Evolutionary conservation across 2,797 vertebrate species (phyloP).

Genomic region (Alectoris magna): DNA sequence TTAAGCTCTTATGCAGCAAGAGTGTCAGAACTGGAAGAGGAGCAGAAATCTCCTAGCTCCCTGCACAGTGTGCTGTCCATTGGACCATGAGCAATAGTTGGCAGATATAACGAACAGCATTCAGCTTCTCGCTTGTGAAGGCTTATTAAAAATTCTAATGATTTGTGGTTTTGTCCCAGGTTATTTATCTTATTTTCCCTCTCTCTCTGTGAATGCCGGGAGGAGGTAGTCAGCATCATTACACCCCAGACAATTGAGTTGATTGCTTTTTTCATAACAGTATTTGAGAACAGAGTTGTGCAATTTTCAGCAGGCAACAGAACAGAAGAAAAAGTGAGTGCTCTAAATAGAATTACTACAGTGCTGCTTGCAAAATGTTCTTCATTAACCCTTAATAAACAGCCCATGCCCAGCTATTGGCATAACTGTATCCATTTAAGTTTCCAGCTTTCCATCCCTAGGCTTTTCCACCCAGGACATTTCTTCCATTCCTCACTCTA

Average conservation of each 20-base stretch:
- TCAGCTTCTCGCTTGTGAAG: slow-evolving; percentile 20
- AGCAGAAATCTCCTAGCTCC: background rate
- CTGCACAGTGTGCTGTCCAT: background rate
- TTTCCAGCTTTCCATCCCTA: background rate
- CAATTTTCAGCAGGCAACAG: slow-evolving; percentile 60
- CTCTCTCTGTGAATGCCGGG: background rate
- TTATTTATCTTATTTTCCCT: slow-evolving; percentile 59
- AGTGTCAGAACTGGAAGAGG: background rate
- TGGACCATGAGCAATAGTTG: slow-evolving; percentile 23
- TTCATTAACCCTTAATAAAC: slow-evolving; percentile 64
- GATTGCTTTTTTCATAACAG: slow-evolving; percentile 72
- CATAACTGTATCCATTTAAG: slow-evolving; percentile 14
- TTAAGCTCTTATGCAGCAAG: background rate
- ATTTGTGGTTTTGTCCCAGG: slow-evolving; percentile 54
- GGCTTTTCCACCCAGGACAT: background rate
- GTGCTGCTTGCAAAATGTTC: slow-evolving; percentile 42
- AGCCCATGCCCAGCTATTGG: background rate
- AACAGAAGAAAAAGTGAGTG: slow-evolving; percentile 51
- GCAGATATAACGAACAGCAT: slow-evolving; percentile 25
- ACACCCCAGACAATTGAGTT: slow-evolving; percentile 68
- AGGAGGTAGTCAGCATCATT: slow-evolving; percentile 70
- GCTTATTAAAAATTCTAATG: slow-evolving; percentile 72
- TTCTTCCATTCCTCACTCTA: background rate
- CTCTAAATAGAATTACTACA: slow-evolving; percentile 67
- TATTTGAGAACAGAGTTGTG: slow-evolving; percentile 61